Base-by-base conservation (phyloP, 2,797 vertebrate species). In the Numenius phaeopus region DNA sequence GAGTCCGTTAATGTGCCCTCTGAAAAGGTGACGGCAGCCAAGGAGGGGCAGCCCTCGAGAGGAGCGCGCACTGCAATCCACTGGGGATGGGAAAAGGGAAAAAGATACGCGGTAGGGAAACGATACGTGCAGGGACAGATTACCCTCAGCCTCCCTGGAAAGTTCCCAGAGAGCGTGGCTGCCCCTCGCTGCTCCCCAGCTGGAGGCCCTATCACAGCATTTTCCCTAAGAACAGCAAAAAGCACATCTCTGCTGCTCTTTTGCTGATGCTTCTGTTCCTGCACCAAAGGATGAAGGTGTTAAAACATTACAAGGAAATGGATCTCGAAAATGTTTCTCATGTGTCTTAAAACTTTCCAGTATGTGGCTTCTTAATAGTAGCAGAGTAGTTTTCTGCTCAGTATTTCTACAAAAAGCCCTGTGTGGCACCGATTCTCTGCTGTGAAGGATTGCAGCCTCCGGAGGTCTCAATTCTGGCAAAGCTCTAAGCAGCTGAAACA, bases 31-130 rank as follows among this genome's bases (percentile, higher is more conserved):
- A 66, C 27, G 47, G 40, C 40, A 89, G n/a, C 23, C 34, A 27
- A 3, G 46, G 9, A 78, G 9, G 30, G 9, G 15, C 47, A 66
- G 39, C 26, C 15, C 24, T 1, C 0, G 7, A 47, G 20, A 9
- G 0, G 2, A 55, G 24, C 0, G 0, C 37, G 12, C 0, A 2
- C 39, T 62, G 47, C 11, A 42, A 4, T 69, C 42, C 46, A 26
- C 24, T 42, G 20, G 14, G 10, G 19, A 50, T 69, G 54, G 37
- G 44, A n/a, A 72, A 75, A 73, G 14, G 10, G 22, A 49, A 59
- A 40, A 80, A 61, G n/a, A 24, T 37, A 15, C 0, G 3, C 1
- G 26, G 9, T 62, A 62, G 13, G 19, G 32, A 58, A 70, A 62
- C 2, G 2, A 3, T 46, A 57, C 0, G 2, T 26, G 10, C 49